Conservation (phyloP, 2,797 vertebrate genomes). For the Protosalanx chinensis region DNA sequence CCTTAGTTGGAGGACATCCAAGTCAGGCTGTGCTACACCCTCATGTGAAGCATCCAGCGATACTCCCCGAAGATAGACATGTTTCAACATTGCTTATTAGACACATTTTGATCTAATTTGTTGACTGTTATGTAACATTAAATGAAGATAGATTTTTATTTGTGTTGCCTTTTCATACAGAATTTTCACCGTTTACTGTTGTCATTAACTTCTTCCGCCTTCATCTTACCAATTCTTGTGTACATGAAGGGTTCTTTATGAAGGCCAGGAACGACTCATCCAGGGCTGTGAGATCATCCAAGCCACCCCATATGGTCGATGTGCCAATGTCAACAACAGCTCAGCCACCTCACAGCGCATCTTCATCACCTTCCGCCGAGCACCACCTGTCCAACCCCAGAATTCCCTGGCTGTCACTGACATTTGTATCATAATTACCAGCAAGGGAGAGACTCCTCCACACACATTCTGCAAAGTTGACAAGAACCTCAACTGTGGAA, state of each 20-base stretch:
- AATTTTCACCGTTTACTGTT: too few species aligned
- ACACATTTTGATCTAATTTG: too few species aligned
- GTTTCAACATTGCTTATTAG: too few species aligned
- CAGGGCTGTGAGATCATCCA: conserved; percentile 93
- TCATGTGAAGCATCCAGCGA: too few species aligned
- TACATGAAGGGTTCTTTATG: conserved; percentile 84
- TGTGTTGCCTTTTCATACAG: too few species aligned
- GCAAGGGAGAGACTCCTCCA: conserved; percentile 93
- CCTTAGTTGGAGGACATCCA: too few species aligned
- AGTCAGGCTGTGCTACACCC: too few species aligned
- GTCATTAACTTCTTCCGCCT: too few species aligned
- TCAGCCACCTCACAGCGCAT: conserved; percentile 90
- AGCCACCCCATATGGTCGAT: conserved; percentile 94
- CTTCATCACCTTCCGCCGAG: conserved; percentile 90
- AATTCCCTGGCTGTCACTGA: conserved; percentile 95
- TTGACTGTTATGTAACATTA: too few species aligned
- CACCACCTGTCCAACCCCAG: conserved; percentile 80
- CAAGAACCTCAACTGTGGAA: conserved; percentile 96
- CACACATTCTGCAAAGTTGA: conserved; percentile 98
- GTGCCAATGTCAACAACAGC: conserved; percentile 99
- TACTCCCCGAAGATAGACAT: too few species aligned
- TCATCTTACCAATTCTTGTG: background rate
- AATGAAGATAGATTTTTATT: too few species aligned
- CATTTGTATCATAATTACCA: conserved; percentile 93
- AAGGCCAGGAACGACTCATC: conserved; percentile 93